phyloP scores from a whole-genome alignment of 2,113 vertebrate genomes.

The Petaurus breviceps region DNA sequence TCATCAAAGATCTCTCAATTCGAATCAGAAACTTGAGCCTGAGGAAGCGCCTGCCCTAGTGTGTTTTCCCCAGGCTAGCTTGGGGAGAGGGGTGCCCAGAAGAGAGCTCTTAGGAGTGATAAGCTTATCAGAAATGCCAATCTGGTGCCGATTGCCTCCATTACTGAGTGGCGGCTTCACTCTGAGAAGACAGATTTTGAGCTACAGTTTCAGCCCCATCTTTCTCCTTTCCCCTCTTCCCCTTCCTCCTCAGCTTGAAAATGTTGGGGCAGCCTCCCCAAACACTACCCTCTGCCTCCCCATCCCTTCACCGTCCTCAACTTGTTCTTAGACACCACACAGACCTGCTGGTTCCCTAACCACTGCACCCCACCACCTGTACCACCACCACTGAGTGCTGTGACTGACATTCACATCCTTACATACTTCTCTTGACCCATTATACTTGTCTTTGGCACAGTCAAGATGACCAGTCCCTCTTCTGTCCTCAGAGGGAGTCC shows the following conservation, averaged over 20 bases:
- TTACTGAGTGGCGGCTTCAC: background rate
- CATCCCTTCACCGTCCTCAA: background rate
- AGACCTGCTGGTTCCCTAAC: slow-evolving; percentile 62
- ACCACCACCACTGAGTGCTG: background rate
- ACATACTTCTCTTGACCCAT: background rate
- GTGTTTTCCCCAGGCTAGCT: background rate
- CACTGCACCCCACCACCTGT: slow-evolving; percentile 11
- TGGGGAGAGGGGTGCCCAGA: background rate
- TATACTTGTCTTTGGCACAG: slow-evolving; percentile 71
- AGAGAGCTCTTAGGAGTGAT: background rate
- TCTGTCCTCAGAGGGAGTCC: slow-evolving; percentile 22
- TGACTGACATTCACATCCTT: background rate
- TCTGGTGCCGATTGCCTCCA: background rate
- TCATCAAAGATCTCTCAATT: background rate
- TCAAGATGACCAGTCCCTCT: slow-evolving; percentile 26
- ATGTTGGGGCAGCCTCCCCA: background rate
- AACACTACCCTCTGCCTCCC: background rate
- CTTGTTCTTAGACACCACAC: slow-evolving; percentile 51
- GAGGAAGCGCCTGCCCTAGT: accelerated
- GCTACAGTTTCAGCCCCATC: background rate
- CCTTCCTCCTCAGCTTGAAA: background rate
- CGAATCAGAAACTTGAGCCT: background rate
- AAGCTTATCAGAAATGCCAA: background rate
- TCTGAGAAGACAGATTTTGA: background rate
- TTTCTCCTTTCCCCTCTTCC: background rate